These are phyloP conservation scores for Rhopalosiphum maidis DNA, from an alignment of 1,140 invertebrate species.

Conservation along the genomic window DNA sequence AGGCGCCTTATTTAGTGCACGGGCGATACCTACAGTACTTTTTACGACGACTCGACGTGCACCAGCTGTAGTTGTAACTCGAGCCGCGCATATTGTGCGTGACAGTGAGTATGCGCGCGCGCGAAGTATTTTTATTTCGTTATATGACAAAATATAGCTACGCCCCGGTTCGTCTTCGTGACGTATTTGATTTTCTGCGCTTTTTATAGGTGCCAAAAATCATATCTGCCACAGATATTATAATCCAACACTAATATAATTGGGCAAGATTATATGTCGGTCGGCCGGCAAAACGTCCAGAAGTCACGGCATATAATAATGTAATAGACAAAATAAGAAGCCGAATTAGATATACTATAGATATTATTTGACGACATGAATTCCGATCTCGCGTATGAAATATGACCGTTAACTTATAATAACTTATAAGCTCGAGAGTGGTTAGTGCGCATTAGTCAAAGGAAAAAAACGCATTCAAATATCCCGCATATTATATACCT, in stretches of 20 bases:
- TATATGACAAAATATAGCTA: neutral
- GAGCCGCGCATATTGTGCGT: neutral
- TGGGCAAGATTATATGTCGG: neutral
- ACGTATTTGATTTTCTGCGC: neutral
- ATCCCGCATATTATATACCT: neutral
- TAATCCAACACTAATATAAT: conserved; percentile 12
- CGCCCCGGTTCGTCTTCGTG: neutral
- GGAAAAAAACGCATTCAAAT: neutral
- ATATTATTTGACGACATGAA: neutral
- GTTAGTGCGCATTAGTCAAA: neutral
- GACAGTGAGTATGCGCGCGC: neutral
- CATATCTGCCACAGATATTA: neutral
- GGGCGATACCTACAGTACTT: neutral
- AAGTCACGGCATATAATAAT: conserved; percentile 18
- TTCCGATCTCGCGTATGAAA: neutral
- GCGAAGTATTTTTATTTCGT: neutral
- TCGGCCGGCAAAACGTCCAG: neutral
- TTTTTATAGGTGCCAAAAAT: conserved; percentile 25
- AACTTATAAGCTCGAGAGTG: neutral
- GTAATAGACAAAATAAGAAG: neutral
- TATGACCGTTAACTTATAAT: neutral
- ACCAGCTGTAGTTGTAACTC: neutral
- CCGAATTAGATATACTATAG: neutral
- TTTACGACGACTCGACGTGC: neutral
- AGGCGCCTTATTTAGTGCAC: neutral